A percentile compares a stretch with the other conserved stretches of the same genome.
Conservation (phyloP, 2,797 vertebrate species). For the Harpagifer antarcticus region DNA sequence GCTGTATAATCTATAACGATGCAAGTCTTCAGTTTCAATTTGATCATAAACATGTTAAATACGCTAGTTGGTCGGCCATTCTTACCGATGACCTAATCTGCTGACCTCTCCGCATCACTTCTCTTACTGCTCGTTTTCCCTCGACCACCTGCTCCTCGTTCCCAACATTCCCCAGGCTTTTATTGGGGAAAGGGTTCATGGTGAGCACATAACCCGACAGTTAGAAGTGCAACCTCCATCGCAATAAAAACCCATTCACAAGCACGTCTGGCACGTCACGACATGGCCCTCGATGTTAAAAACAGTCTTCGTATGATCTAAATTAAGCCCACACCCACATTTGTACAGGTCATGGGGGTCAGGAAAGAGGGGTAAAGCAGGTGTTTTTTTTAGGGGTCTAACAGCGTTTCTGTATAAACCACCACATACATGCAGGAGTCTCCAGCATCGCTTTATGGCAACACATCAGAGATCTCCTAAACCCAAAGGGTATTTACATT, state of each 20-base stretch:
- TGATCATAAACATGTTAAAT: background rate
- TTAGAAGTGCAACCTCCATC: slow-evolving; percentile 48
- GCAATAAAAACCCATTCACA: slow-evolving; percentile 62
- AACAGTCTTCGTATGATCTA: slow-evolving; percentile 40
- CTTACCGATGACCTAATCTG: background rate
- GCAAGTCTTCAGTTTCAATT: background rate
- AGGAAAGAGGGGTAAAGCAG: slow-evolving; percentile 37
- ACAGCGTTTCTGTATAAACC: slow-evolving; percentile 32
- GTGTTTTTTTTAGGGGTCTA: slow-evolving; percentile 18
- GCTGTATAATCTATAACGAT: slow-evolving; percentile 1
- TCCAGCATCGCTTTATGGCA: slow-evolving; percentile 25
- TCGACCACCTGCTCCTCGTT: slow-evolving; percentile 59
- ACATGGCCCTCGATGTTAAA: slow-evolving; percentile 50
- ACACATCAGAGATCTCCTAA: slow-evolving; percentile 43
- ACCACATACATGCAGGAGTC: slow-evolving; percentile 4
- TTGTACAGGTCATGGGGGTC: slow-evolving; percentile 24
- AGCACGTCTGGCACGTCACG: slow-evolving; percentile 46
- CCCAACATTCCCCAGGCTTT: slow-evolving; percentile 57
- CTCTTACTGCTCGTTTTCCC: background rate
- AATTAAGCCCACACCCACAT: slow-evolving; percentile 31
- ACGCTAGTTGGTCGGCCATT: background rate
- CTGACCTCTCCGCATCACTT: slow-evolving; percentile 6
- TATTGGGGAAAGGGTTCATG: slow-evolving; percentile 41
- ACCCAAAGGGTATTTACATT: slow-evolving; percentile 76
- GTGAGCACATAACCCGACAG: slow-evolving; percentile 44